phyloP scores from a whole-genome alignment of 2,797 vertebrate species.

The Geotria australis region DNA sequence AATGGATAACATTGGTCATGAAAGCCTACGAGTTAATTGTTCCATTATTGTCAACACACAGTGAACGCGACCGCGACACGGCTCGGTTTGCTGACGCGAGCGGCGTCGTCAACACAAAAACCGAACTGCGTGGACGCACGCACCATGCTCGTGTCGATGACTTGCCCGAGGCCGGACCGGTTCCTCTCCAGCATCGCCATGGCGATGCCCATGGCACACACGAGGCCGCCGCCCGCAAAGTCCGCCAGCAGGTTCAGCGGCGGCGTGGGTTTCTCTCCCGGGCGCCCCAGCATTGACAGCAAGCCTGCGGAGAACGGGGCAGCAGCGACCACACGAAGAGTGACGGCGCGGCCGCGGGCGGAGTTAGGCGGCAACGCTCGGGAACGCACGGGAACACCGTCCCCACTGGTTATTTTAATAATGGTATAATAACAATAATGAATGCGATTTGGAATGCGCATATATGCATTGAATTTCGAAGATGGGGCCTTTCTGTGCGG shows the following conservation, averaged over 20 bases:
- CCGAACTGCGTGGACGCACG: conserved; percentile 5
- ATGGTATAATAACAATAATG: too few relatives aligned
- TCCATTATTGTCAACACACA: too few relatives aligned
- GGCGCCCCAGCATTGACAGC: conserved; percentile 42
- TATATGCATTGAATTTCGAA: too few relatives aligned
- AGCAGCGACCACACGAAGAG: conserved; percentile 1
- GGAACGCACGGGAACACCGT: neutral
- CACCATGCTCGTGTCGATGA: conserved; percentile 72
- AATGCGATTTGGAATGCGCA: too few relatives aligned
- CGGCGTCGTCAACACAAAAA: too few relatives aligned
- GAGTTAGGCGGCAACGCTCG: neutral
- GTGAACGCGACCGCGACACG: too few relatives aligned
- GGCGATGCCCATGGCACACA: conserved; percentile 42
- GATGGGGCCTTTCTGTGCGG: too few relatives aligned
- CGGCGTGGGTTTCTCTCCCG: conserved; percentile 32
- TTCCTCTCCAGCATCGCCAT: conserved; percentile 44
- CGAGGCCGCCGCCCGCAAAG: conserved; percentile 50
- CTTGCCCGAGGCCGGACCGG: conserved; percentile 43
- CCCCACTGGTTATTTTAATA: neutral
- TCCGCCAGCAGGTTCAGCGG: conserved; percentile 59
- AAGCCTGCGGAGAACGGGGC: conserved; percentile 20
- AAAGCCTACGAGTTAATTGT: too few relatives aligned
- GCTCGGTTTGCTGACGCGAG: too few relatives aligned
- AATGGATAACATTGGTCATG: too few relatives aligned
- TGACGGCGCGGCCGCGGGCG: neutral